Evolutionary conservation across 2,113 vertebrate genomes (phyloP).

Genomic region (Aegotheles bennettii): DNA sequence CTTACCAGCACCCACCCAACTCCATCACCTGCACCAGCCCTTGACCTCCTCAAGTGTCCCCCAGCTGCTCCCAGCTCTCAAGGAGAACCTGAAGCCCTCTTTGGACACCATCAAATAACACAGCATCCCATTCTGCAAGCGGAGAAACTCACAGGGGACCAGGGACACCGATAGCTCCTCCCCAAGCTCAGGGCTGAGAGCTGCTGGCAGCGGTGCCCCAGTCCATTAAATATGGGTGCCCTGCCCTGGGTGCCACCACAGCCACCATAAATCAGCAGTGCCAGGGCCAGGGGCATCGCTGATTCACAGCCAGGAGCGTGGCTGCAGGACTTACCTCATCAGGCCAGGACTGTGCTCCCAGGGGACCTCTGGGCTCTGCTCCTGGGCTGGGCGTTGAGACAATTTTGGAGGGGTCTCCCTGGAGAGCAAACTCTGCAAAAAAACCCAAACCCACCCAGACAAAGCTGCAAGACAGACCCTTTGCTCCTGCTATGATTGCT

Average conservation of each 20-base stretch:
- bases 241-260: not conserved
- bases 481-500: not conserved
- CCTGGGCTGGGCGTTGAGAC: not conserved
- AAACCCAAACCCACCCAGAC: not conserved
- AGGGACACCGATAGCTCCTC: fast-evolving
- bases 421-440: not conserved
- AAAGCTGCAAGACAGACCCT: not conserved
- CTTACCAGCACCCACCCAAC: not conserved
- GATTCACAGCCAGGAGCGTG: not conserved
- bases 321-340: not conserved
- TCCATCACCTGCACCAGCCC: not conserved
- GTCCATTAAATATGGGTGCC: not conserved
- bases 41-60: not conserved
- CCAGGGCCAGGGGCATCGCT: not conserved
- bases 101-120: not conserved
- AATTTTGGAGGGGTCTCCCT: not conserved
- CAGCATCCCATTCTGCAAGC: not conserved
- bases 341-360: not conserved
- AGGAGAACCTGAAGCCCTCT: not conserved
- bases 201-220: not conserved
- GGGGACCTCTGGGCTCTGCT: not conserved
- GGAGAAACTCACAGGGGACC: not conserved
- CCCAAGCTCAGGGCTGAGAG: not conserved
- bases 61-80: not conserved
- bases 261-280: fast-evolving